Evolutionary conservation across 2,113 vertebrate species (phyloP).

Genomic region (Sturnus vulgaris): DNA sequence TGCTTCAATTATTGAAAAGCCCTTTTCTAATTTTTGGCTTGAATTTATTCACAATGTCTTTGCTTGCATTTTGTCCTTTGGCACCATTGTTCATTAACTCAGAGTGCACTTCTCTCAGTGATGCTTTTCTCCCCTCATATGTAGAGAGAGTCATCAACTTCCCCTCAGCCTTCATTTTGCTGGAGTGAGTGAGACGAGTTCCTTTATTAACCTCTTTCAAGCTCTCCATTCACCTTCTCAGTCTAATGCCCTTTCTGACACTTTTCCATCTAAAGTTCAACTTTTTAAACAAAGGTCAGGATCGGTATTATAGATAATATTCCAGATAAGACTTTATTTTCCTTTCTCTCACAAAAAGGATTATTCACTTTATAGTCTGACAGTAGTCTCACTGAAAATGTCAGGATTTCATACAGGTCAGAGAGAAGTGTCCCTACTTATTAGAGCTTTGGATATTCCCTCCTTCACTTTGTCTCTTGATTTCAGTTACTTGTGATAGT

Average conservation of each 20-base stretch:
- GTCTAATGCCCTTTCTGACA: not conserved
- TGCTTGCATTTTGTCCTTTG: not conserved
- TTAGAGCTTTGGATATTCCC: not conserved
- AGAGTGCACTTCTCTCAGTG: not conserved
- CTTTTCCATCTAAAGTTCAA: not conserved
- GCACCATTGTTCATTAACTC: not conserved
- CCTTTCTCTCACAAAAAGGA: not conserved
- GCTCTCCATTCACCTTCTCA: not conserved
- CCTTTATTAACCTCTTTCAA: not conserved
- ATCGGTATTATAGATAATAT: not conserved
- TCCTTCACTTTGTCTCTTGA: not conserved
- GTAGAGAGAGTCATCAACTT: not conserved
- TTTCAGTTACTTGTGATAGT: slow-evolving; percentile 50
- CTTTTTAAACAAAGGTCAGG: not conserved
- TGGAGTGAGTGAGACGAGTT: not conserved
- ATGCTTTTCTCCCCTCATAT: not conserved
- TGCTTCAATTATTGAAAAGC: not conserved
- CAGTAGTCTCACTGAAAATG: not conserved
- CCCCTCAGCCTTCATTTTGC: not conserved
- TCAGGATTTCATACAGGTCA: not conserved
- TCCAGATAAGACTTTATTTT: slow-evolving; percentile 14
- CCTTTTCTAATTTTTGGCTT: not conserved
- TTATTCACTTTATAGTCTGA: not conserved
- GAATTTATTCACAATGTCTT: not conserved
- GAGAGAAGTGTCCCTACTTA: not conserved